Conservation (phyloP, 1,140 invertebrate species). For the Anthonomus grandis region DNA sequence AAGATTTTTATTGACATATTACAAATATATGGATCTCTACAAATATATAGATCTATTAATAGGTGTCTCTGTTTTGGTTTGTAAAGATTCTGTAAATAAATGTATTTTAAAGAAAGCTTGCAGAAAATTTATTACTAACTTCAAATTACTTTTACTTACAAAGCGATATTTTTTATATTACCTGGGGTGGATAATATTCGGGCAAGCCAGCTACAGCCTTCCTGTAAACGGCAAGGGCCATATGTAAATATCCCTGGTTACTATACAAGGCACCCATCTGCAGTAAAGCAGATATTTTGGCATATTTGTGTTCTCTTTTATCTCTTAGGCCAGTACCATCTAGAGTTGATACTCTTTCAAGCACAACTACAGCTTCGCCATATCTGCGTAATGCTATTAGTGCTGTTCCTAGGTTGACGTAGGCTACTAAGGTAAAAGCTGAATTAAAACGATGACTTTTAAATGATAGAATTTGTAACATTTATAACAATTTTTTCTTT, state of each 20-base stretch:
- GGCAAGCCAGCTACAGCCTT: slow-evolving; percentile 82
- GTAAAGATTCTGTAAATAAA: no score
- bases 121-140: no score
- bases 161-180: no score
- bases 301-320: slow-evolving; percentile 82
- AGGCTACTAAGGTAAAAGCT: slow-evolving; percentile 94
- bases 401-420: slow-evolving; percentile 89
- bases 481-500: no score
- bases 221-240: slow-evolving; percentile 84
- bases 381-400: slow-evolving; percentile 76
- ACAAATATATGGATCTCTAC: no score
- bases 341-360: slow-evolving; percentile 75
- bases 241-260: slow-evolving; percentile 79
- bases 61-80: no score
- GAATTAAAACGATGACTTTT: no score
- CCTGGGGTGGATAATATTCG: slow-evolving; percentile 76
- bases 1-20: no score
- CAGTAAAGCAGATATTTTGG: slow-evolving; percentile 85
- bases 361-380: slow-evolving; percentile 78
- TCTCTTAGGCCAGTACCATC: slow-evolving; percentile 87
- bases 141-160: no score
- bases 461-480: no score
- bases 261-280: slow-evolving; percentile 88
- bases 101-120: no score
- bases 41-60: no score